Evolutionary conservation across 1,140 invertebrate species (phyloP).

Genomic region (Helicoverpa zea): DNA sequence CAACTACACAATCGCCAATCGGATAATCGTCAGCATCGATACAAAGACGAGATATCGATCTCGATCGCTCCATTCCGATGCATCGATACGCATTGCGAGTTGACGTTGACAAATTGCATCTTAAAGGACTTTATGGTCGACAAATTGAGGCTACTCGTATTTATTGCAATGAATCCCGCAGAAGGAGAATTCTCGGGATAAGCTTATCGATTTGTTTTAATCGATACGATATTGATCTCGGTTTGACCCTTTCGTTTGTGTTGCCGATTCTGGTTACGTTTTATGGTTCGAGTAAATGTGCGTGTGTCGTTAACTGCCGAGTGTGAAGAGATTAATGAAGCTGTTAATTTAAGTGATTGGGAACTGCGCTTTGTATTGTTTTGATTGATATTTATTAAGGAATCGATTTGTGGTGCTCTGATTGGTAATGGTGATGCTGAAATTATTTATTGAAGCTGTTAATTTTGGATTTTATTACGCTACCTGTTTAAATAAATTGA

Average conservation of each 20-base stretch:
- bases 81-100: slow-evolving; percentile 71
- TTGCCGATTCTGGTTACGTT: slow-evolving; percentile 36
- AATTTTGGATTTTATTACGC: neutral
- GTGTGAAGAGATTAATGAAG: slow-evolving; percentile 46
- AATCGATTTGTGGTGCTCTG: neutral
- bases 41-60: slow-evolving; percentile 71
- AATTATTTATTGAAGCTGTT: neutral
- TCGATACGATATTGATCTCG: slow-evolving; percentile 55
- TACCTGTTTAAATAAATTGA: neutral
- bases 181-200: slow-evolving; percentile 57
- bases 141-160: slow-evolving; percentile 77
- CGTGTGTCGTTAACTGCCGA: slow-evolving; percentile 25
- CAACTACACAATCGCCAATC: slow-evolving; percentile 60
- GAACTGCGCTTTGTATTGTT: slow-evolving; percentile 3
- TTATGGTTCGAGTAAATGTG: slow-evolving; percentile 25
- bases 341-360: slow-evolving; percentile 42
- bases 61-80: slow-evolving; percentile 65
- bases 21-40: slow-evolving; percentile 70
- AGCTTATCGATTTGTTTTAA: slow-evolving; percentile 60
- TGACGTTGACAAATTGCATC: slow-evolving; percentile 81
- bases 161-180: slow-evolving; percentile 58
- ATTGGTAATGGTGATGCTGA: neutral
- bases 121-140: slow-evolving; percentile 70
- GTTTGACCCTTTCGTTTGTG: slow-evolving; percentile 37
- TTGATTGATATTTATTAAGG: slow-evolving; percentile 25